Base-by-base conservation (phyloP, 2,888 invertebrate species). In the Epinotia ramella region DNA sequence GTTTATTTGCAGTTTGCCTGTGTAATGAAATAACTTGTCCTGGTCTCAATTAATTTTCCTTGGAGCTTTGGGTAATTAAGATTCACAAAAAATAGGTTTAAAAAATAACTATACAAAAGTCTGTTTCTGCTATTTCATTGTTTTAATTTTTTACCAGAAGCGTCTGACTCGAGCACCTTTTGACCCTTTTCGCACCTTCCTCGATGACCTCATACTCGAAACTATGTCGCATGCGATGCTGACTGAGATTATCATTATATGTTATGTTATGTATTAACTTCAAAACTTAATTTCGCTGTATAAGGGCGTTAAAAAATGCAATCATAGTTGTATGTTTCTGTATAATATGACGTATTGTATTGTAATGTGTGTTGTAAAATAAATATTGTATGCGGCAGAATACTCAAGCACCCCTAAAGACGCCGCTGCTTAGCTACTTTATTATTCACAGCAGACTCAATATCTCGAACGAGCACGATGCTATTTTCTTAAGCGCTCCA, bases 1-100 rank as follows among this genome's bases (percentile, higher is more conserved):
- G 88, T 88, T 87, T 89, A 89, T 89, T 82, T 82, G 80, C 86
- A 85, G 88, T 90, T 91, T 88, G 86, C 90, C 88, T 89, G 88
- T 77, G 82, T 88, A 89, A 89, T 88, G 85, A 88, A 87, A 84
- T 79, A 83, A 80, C 87, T 84, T 87, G 79, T 79, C 80, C 77
- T 59, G 33, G 70, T 65, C 69, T 76, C 73, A 68, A 68, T 73
- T 68, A 68, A 56, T 56, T 68, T 68, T 73, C 33, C 16, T 40
- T n/a, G 18, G 49, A 13, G 56, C 63, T 63, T 63, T 67, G 24
- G 44, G 24, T 60, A 68, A 44, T 40, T 44, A 44, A 24, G 16
- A 1, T 20, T 20, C 46, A 46, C 40, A 46, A 67, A 67, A 57
- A 11, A 69, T 59, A n/a, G 12, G 59, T 46, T 28, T 60, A 66